Base-by-base conservation (phyloP, 1,140 invertebrate genomes). In the Radopholus similis region DNA sequence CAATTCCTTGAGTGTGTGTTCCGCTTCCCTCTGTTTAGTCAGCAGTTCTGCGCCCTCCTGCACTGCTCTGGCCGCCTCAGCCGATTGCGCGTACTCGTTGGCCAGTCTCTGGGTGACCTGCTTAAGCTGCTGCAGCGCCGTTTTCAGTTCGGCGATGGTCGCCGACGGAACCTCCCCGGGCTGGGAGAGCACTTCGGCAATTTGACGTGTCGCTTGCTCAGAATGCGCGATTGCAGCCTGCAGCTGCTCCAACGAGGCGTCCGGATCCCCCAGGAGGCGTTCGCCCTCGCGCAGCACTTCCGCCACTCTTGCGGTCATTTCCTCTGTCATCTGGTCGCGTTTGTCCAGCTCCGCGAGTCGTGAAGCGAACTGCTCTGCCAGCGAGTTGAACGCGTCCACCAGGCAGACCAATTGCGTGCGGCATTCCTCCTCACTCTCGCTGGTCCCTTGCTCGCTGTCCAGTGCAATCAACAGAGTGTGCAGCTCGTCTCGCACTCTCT, bases 221-320 rank as follows among this genome's bases (percentile, higher is more conserved):
- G 34, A 64, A 8, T 23, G 2, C 21, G 18, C 2, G 5, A 64
- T 64, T 11, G 60, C 38, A 13, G 47, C 1, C 21, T 47, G 28
- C 9, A 64, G 37, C 28, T 64, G 49, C 32, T 47, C 60, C 21
- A 64, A 3, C 23, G 60, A 26, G n/a, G 44, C 60, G 18, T 44
- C 34, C 23, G 60, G 60, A 34, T 64, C 60, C 34, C 18, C 23
- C 8, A 64, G 38, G 15, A 64, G 28, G 4, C n/a, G 23, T 23
- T 64, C 18, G 23, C 53, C 60, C 11, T 15, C 28, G 4, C 9
- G 23, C 30, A 26, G 4, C 4, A 51, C 23, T 26, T 37, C 38
- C 4, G 18, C 28, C 18, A 56, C 30, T 56, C 30, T n/a, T 42
- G 13, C 4, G 55, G 35, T 57, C 55, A 40, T 13, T 47, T 64